Percentiles rank a stretch among this genome's conserved stretches.
Evolutionary conservation across 2,113 vertebrate genomes (phyloP).

Genomic region (Pituophis catenifer): DNA sequence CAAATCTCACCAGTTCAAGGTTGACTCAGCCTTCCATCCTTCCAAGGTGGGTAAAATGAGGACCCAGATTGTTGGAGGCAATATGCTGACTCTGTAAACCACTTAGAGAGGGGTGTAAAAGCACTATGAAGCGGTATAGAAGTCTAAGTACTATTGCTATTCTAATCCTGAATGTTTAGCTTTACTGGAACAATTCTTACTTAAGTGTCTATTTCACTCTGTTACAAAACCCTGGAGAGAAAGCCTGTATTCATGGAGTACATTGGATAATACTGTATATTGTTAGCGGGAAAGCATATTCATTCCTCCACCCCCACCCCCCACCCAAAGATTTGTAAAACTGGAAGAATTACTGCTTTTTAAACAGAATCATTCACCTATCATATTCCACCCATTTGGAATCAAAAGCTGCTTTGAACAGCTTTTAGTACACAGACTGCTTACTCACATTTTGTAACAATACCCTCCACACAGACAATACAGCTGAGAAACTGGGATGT

Average conservation of each 20-base stretch:
- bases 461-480: slow-evolving; percentile 94
- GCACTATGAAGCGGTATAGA: too few species aligned
- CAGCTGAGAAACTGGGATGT: slow-evolving; percentile 89
- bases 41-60: too few species aligned
- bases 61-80: too few species aligned
- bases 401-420: background rate
- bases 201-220: background rate
- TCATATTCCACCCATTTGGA: background rate
- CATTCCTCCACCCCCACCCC: background rate
- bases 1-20: too few species aligned
- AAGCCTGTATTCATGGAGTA: background rate
- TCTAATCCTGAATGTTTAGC: background rate
- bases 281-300: background rate
- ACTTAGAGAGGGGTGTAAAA: too few species aligned
- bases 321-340: background rate
- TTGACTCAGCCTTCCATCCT: too few species aligned
- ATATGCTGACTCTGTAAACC: too few species aligned
- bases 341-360: background rate
- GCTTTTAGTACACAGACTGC: fast-evolving
- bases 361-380: background rate
- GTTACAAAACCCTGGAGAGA: background rate
- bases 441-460: slow-evolving; percentile 92
- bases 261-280: background rate
- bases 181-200: background rate
- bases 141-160: too few species aligned